Evolutionary conservation across 2,888 invertebrate species (phyloP), one percentile per base, ranked within the genome.

Genomic region (Heteromurus nitidus): DNA sequence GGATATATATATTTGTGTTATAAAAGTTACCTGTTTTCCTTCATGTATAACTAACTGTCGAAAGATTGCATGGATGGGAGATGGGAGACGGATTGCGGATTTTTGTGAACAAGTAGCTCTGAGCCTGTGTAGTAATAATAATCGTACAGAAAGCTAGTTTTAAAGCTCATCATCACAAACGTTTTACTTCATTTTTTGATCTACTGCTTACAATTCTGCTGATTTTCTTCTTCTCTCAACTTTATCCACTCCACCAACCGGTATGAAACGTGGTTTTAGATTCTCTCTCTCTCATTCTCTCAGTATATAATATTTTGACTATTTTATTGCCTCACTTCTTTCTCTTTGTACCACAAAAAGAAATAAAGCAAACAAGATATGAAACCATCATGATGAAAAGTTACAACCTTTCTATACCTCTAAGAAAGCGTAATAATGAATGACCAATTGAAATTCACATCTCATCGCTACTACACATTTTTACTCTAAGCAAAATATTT

Each of bases 31-130:
- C n/a, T n/a, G n/a, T n/a, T n/a, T n/a, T n/a, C n/a, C n/a, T n/a
- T n/a, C n/a, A n/a, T n/a, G n/a, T n/a, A n/a, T n/a, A n/a, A n/a
- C n/a, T n/a, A n/a, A n/a, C n/a, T n/a, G n/a, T n/a, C n/a, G n/a
- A n/a, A n/a, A n/a, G n/a, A n/a, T n/a, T n/a, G n/a, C n/a, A n/a
- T n/a, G 20, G n/a, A 50, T 50, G 20, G 50, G 50, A 9, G 2
- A 18, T 50, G 50, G n/a, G 22, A 67, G 67, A 68, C 47, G 60
- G 68, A 76, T 68, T 76, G 76, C 76, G 68, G 76, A 76, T 76
- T 68, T 60, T 18, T 28, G 44, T 28, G 60, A 62, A 62, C 44
- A 64, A 65, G 53, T 20, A 28, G 42, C 22, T 42, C 20, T 26
- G 24, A 24, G 16, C 24, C 9, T 22, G n/a, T 24, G 42, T 2